Base-by-base conservation (phyloP, 1,140 invertebrate genomes). In the Drosophila carrolli region DNA sequence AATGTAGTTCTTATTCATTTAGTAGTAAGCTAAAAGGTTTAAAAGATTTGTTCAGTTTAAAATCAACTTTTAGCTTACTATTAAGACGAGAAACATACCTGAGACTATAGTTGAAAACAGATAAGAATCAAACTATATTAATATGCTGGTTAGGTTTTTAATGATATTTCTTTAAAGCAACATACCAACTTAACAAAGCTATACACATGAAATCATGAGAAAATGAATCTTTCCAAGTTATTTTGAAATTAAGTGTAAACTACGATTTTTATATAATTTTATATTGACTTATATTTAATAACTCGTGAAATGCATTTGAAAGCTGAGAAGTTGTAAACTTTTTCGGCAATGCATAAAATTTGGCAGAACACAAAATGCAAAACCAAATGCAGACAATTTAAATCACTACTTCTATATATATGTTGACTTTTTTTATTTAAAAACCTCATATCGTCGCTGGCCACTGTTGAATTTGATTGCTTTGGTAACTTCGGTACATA, bases 401-500 rank as follows among this genome's bases (percentile, higher is more conserved):
- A 50, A 77, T 70, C 78, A 54, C 47, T 74, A 63, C 46, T 43
- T 61, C 48, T 37, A 60, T 32, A 44, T 67, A 79, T 48, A 48
- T 27, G 35, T 46, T 44, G 56, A 60, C 50, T 66, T 62, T 71
- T 71, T 59, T 65, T 77, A 62, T 62, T 77, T 91, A 91, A 91
- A 91, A 81, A 91, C 89, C 89, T 91, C 81, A 75, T 80, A 60
- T 91, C 89, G 61, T 91, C 85, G 55, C 41, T 62, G 48, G 68
- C 70, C 40, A 60, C 68, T 59, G 70, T 65, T 43, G 72, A 53
- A 74, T 59, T 68, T 44, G 75, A 79, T 54, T 86, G 73, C 53
- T 79, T 89, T 65, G 78, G 84, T 75, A 91, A 75, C 60, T 85
- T 89, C 63, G 89, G 89, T 44, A 91, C 68, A 91, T 91, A 91